Base-by-base conservation (phyloP, 2,797 vertebrate genomes). In the Enoplosus armatus region DNA sequence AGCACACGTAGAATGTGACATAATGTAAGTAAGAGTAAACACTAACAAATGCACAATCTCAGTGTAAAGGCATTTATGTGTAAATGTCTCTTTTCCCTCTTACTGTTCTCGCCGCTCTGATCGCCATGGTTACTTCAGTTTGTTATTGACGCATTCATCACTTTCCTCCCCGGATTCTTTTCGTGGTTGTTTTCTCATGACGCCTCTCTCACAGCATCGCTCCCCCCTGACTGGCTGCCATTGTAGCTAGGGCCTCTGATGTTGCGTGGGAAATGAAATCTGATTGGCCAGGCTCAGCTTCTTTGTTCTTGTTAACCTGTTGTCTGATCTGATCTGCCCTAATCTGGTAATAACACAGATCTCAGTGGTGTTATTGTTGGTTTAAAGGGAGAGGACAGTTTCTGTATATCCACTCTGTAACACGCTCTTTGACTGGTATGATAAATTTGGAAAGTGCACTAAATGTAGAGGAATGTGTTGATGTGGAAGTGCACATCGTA, bases 241-340 rank as follows among this genome's bases (percentile, higher is more conserved):
- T 45, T 75, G 83, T 81, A 83, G 35, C 77, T 63, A 16, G 53
- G 83, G 22, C 43, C 33, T 74, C 74, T 85, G 75, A 82, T 84
- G 84, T 59, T 33, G 72, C 31, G 41, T 76, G 59, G 76, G 82
- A 81, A 82, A 63, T 72, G n/a, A 59, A 50, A 56, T 71, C 4
- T 26, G 74, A 84, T 87, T 87, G 83, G 85, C 11, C 55, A 11
- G 22, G 5, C 51, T 48, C 26, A 6, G 33, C 78, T 53, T 56
- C 83, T 86, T 90, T 90, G 89, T 81, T 80, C 72, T 79, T 7
- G 43, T 81, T 85, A 77, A 83, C 74, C 75, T 45, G 20, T 80
- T 66, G 76, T 67, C 55, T 9, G 54, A 71, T 56, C 50, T 26
- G 76, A 69, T 77, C 79, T 26, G 60, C 69, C 69, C 66, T 74